Evolutionary conservation across 2,888 invertebrate genomes (phyloP).

Genomic region (Rambutsinella grinnellia): DNA sequence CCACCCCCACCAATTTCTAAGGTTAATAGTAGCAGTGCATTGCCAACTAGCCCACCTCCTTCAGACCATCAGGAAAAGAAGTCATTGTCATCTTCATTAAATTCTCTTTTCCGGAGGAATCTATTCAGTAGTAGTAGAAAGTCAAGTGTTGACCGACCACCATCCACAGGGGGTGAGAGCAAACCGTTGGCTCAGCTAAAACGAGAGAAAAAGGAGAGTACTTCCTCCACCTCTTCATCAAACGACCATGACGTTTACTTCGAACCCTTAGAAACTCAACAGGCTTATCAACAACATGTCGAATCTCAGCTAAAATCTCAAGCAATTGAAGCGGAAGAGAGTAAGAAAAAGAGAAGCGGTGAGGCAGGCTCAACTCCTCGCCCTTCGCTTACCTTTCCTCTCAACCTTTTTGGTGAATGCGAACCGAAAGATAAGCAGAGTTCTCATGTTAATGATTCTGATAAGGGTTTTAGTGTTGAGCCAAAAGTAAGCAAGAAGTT

Average conservation of each 20-base stretch:
- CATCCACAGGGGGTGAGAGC: neutral
- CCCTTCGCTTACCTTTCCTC: no score
- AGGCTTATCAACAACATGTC: neutral
- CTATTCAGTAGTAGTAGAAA: constrained; percentile 16
- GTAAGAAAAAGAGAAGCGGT: neutral
- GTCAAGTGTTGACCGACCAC: neutral
- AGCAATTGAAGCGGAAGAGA: constrained; percentile 4
- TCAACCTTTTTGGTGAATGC: no score
- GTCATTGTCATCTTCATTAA: constrained; percentile 13
- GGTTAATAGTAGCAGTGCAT: neutral
- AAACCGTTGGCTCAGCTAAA: neutral
- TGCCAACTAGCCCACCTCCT: neutral
- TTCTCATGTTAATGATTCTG: neutral
- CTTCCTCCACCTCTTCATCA: neutral
- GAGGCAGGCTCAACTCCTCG: neutral
- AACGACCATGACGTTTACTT: constrained; percentile 14
- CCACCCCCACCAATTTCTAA: constrained; percentile 36
- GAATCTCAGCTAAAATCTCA: neutral
- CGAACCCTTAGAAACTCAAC: neutral
- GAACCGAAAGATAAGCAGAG: no score
- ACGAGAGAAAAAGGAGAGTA: neutral
- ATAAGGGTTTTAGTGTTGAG: neutral
- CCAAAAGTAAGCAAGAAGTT: neutral
- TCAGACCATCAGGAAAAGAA: neutral
- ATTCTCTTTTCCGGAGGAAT: constrained; percentile 26